Evolutionary conservation across 2,888 invertebrate species (phyloP).

Genomic region (Sepiola atlantica): DNA sequence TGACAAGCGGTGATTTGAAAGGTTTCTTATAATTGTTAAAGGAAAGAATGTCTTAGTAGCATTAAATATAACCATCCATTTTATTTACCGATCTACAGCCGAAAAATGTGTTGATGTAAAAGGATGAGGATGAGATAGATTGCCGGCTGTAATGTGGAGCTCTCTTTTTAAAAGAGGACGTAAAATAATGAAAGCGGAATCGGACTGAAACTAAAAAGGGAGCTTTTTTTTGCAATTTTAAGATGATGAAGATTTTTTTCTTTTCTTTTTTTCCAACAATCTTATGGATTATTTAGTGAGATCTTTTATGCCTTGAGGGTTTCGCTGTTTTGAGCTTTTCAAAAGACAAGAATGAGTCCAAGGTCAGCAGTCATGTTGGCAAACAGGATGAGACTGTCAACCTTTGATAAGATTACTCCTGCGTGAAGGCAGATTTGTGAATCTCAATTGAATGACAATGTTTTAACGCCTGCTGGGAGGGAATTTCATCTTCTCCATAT

Average conservation of each 20-base stretch:
- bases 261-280: neutral
- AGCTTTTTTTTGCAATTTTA: neutral
- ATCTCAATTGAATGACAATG: neutral
- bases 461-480: neutral
- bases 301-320: neutral
- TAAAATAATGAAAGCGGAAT: no score
- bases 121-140: neutral
- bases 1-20: no score
- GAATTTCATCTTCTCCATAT: neutral
- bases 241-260: neutral
- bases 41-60: no score
- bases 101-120: neutral
- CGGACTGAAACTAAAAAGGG: neutral
- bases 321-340: neutral
- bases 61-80: no score
- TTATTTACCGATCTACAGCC: no score
- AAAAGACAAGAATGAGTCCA: conserved; percentile 6
- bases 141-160: neutral
- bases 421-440: neutral
- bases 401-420: neutral
- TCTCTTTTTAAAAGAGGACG: neutral
- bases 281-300: neutral
- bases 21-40: no score
- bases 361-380: neutral
- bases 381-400: neutral